Conservation (phyloP, 2,113 vertebrate genomes). For the Tamias sibiricus region DNA sequence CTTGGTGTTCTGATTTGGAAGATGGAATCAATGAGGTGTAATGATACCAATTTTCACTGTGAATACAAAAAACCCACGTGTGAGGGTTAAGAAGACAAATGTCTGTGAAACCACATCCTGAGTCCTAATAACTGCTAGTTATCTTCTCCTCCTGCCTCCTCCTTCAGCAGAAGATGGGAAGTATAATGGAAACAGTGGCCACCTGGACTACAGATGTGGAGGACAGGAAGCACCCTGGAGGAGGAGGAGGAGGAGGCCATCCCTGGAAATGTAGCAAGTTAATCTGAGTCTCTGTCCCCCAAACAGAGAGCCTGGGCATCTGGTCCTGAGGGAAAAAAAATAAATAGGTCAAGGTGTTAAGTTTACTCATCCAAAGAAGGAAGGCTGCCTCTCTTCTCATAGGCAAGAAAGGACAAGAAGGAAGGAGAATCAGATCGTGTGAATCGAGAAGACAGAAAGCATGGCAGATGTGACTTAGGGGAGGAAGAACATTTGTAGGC, state of each 20-base stretch:
- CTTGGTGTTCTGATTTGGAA: slow-evolving; percentile 23
- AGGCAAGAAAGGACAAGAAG: not conserved
- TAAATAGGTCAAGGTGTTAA: not conserved
- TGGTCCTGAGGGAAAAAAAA: not conserved
- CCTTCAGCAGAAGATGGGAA: not conserved
- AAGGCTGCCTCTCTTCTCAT: not conserved
- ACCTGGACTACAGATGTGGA: not conserved
- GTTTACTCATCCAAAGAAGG: not conserved
- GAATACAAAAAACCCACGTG: not conserved
- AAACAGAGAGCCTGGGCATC: not conserved
- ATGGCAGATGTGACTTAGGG: not conserved
- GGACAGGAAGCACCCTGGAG: not conserved
- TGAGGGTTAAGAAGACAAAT: not conserved
- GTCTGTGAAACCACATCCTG: not conserved
- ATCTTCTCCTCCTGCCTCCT: not conserved
- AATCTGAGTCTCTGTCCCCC: not conserved
- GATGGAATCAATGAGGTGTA: not conserved
- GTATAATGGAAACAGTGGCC: not conserved
- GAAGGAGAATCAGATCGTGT: not conserved
- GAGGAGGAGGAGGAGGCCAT: not conserved
- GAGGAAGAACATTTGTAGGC: not conserved
- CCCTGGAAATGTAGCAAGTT: not conserved
- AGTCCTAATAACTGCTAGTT: not conserved
- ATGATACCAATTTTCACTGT: not conserved
- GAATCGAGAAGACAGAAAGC: not conserved